phyloP scores from a whole-genome alignment of 2,888 invertebrate genomes.

The Tryphoninae sp. region DNA sequence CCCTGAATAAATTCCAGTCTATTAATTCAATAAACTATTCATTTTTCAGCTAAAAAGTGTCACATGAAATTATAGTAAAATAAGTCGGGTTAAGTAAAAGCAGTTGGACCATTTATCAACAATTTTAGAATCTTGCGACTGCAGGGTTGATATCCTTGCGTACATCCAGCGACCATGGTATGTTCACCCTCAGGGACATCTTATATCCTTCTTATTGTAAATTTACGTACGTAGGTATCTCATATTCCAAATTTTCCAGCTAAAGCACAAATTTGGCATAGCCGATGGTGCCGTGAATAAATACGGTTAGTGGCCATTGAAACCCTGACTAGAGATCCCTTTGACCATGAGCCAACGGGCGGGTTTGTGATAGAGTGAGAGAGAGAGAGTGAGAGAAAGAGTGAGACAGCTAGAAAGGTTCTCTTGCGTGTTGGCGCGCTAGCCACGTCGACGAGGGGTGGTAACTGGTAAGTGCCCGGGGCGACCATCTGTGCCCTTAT shows the following conservation, averaged over 20 bases:
- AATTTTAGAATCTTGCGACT: slow-evolving; percentile 12
- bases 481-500: slow-evolving; percentile 81
- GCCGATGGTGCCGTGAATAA: slow-evolving; percentile 76
- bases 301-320: slow-evolving; percentile 79
- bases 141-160: background rate
- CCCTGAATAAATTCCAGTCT: no score
- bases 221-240: slow-evolving; percentile 18
- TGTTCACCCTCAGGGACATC: slow-evolving; percentile 25
- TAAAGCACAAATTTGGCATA: slow-evolving; percentile 74
- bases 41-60: no score
- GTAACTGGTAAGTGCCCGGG: slow-evolving; percentile 80
- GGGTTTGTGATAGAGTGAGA: slow-evolving; percentile 43
- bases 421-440: slow-evolving; percentile 53
- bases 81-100: background rate
- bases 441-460: slow-evolving; percentile 68
- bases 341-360: slow-evolving; percentile 74
- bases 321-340: slow-evolving; percentile 77
- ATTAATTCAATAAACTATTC: no score
- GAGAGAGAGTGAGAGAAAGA: slow-evolving; percentile 37
- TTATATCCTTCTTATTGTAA: slow-evolving; percentile 28
- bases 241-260: slow-evolving; percentile 22
- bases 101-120: slow-evolving; percentile 32
- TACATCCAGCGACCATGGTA: slow-evolving; percentile 20
- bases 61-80: no score
- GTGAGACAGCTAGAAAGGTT: slow-evolving; percentile 23